phyloP scores from a whole-genome alignment of 2,888 invertebrate species.

The Neoitamus cyanurus region DNA sequence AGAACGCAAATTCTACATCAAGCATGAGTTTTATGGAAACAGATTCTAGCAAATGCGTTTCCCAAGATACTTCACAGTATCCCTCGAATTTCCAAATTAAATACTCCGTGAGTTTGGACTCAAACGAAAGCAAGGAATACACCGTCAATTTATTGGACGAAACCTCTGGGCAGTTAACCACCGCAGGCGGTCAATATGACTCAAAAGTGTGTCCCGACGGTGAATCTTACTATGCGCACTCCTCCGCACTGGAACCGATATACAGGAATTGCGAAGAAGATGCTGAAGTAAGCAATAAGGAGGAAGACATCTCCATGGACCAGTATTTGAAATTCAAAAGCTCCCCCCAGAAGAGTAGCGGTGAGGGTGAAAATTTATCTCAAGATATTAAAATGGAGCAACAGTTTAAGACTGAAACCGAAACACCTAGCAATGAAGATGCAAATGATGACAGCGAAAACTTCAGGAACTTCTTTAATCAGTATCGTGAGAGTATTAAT shows the following conservation, averaged over 20 bases:
- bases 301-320: slow-evolving; percentile 51
- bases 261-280: background rate
- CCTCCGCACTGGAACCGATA: slow-evolving; percentile 23
- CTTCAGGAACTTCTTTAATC: slow-evolving; percentile 47
- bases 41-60: background rate
- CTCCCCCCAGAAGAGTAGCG: background rate
- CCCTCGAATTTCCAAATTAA: slow-evolving; percentile 40
- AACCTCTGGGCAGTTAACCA: background rate
- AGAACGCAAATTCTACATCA: background rate
- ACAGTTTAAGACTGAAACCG: background rate
- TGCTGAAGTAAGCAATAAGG: background rate
- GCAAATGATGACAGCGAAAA: background rate
- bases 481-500: slow-evolving; percentile 51
- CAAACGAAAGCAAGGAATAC: slow-evolving; percentile 29
- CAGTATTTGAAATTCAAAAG: slow-evolving; percentile 50
- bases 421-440: background rate
- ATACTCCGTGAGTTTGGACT: slow-evolving; percentile 37
- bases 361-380: background rate
- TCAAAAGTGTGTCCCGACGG: background rate
- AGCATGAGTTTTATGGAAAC: slow-evolving; percentile 19
- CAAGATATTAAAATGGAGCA: background rate
- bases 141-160: slow-evolving; percentile 42
- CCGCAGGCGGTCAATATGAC: background rate
- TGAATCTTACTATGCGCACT: background rate
- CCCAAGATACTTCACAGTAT: background rate